Evolutionary conservation across 1,140 invertebrate species (phyloP).

Genomic region (Ceratina japonica): DNA sequence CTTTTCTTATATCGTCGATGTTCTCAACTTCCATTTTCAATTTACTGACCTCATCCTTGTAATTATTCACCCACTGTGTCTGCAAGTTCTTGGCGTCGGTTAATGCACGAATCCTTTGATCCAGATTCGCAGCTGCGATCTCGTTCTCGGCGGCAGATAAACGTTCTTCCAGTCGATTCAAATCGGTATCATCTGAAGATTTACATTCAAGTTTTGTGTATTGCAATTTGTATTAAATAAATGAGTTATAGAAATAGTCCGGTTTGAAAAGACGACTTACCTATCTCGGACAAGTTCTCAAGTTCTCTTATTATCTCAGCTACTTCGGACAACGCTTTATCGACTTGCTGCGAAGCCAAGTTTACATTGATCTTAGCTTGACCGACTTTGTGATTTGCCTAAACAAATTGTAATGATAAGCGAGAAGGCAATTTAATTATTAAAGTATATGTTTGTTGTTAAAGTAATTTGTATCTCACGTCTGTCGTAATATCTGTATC

Average conservation of each 20-base stretch:
- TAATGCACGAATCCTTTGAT: constrained; percentile 86
- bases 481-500: constrained; percentile 87
- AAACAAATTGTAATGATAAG: constrained; percentile 52
- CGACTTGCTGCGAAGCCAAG: constrained; percentile 89
- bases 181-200: constrained; percentile 82
- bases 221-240: not conserved
- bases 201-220: constrained; percentile 12
- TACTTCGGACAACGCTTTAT: constrained; percentile 88
- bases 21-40: constrained; percentile 91
- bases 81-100: constrained; percentile 87
- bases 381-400: constrained; percentile 89
- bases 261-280: constrained; percentile 71
- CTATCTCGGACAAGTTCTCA: constrained; percentile 87
- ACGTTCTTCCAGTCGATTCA: constrained; percentile 87
- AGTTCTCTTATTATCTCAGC: constrained; percentile 90
- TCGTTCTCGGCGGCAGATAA: constrained; percentile 87
- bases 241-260: not conserved
- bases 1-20: constrained; percentile 89
- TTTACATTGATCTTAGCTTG: constrained; percentile 91
- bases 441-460: not conserved
- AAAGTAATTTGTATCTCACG: constrained; percentile 79
- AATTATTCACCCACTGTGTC: constrained; percentile 89
- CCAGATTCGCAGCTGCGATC: constrained; percentile 87
- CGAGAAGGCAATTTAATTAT: not conserved
- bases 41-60: constrained; percentile 88